These are phyloP conservation scores for Dryobotodes eremita DNA, from an alignment of 2,888 invertebrate genomes.

Conservation along the genomic window DNA sequence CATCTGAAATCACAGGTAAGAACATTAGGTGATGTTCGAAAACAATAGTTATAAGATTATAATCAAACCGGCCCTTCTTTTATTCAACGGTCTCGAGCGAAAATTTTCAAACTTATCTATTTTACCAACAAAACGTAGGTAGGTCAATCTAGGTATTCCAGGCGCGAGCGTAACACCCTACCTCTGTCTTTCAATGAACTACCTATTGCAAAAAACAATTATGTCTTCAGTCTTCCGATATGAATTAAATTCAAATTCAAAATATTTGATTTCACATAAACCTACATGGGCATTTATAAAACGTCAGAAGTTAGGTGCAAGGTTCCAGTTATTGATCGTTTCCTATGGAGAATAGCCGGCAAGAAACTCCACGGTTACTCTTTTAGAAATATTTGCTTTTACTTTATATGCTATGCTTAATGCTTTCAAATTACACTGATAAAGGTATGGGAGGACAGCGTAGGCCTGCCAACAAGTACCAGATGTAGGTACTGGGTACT, in stretches of 20 bases:
- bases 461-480: background rate
- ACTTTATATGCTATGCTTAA: no score
- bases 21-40: background rate
- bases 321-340: background rate
- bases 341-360: background rate
- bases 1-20: conserved; percentile 71
- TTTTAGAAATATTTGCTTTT: background rate
- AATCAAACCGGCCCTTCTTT: background rate
- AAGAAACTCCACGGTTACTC: background rate
- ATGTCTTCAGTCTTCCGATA: background rate
- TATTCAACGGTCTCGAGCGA: background rate
- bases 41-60: background rate
- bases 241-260: background rate
- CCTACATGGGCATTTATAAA: background rate
- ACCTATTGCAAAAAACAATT: background rate
- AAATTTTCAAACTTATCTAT: background rate
- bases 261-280: background rate
- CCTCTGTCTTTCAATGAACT: background rate
- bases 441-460: background rate
- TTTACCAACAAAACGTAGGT: background rate
- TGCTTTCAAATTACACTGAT: background rate
- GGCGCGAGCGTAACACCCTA: background rate
- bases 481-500: background rate
- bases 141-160: background rate
- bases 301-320: background rate